phyloP scores from a whole-genome alignment of 2,888 invertebrate species.

The Sycophila texana region DNA sequence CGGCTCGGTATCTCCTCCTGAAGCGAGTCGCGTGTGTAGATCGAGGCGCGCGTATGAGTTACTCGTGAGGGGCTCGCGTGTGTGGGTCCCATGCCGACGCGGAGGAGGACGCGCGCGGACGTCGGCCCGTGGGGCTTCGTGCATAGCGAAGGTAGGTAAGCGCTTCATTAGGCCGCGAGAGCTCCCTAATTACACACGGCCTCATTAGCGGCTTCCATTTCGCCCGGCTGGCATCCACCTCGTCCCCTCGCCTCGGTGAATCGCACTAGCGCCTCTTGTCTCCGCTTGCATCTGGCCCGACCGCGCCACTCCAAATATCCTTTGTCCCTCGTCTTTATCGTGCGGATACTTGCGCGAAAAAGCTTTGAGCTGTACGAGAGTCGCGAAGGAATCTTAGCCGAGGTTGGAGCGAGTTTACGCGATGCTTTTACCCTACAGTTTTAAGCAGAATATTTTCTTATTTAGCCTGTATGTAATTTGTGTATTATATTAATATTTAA shows the following conservation, averaged over 20 bases:
- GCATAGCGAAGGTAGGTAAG: constrained; percentile 73
- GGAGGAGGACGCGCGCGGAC: constrained; percentile 56
- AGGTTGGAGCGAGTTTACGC: too few relatives aligned
- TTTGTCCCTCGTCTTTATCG: too few relatives aligned
- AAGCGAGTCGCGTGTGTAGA: background rate
- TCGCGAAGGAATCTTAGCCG: too few relatives aligned
- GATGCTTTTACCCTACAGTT: too few relatives aligned
- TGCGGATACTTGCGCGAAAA: background rate
- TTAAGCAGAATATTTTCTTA: too few relatives aligned
- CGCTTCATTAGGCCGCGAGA: constrained; percentile 76
- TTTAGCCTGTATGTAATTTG: too few relatives aligned
- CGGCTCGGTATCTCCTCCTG: background rate
- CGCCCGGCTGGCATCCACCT: constrained; percentile 28
- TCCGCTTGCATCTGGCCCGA: background rate
- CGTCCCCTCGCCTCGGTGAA: constrained; percentile 55
- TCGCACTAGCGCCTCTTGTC: background rate
- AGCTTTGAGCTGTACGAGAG: background rate
- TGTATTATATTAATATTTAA: too few relatives aligned
- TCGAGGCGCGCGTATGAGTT: background rate
- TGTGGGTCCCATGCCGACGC: constrained; percentile 56
- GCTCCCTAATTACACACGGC: constrained; percentile 75
- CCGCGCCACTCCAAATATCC: background rate
- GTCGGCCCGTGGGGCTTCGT: constrained; percentile 40
- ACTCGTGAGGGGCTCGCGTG: constrained; percentile 27
- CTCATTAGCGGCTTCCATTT: constrained; percentile 74